phyloP scores from a whole-genome alignment of 2,888 invertebrate species.

The Marasmarcha lunaedactyla region DNA sequence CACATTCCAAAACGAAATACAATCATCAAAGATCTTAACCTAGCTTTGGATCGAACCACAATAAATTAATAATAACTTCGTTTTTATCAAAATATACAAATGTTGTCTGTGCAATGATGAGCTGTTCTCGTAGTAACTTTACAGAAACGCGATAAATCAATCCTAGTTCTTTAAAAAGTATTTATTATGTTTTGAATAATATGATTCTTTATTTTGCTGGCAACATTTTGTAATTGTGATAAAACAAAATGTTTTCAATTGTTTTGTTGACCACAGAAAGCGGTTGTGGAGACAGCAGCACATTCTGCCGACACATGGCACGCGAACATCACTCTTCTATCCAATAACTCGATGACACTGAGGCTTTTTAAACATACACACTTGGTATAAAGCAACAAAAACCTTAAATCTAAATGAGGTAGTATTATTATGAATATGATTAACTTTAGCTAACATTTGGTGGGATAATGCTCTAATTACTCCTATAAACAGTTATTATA shows the following conservation, averaged over 20 bases:
- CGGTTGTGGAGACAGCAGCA: too few relatives aligned
- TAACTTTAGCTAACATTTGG: constrained; percentile 50
- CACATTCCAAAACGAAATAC: constrained; percentile 40
- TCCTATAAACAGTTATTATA: constrained; percentile 42
- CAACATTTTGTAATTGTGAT: too few relatives aligned
- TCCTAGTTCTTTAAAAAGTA: too few relatives aligned
- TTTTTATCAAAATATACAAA: constrained; percentile 19
- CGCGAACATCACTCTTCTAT: constrained; percentile 2
- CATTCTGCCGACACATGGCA: too few relatives aligned
- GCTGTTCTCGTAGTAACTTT: too few relatives aligned
- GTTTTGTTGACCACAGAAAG: too few relatives aligned
- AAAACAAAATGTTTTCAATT: too few relatives aligned
- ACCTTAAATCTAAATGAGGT: constrained; percentile 56
- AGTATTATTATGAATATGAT: constrained; percentile 58
- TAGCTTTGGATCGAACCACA: constrained; percentile 33
- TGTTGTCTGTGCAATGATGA: too few relatives aligned
- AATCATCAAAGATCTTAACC: constrained; percentile 29
- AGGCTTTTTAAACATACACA: constrained; percentile 13
- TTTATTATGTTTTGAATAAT: too few relatives aligned
- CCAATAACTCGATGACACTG: constrained; percentile 4
- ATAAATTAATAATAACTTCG: constrained; percentile 6
- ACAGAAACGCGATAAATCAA: too few relatives aligned
- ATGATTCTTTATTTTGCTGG: too few relatives aligned
- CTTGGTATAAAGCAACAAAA: constrained; percentile 19
- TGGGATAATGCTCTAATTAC: constrained; percentile 46